Evolutionary conservation across 1,140 invertebrate species (phyloP).

Genomic region (Bombus sibiricus): DNA sequence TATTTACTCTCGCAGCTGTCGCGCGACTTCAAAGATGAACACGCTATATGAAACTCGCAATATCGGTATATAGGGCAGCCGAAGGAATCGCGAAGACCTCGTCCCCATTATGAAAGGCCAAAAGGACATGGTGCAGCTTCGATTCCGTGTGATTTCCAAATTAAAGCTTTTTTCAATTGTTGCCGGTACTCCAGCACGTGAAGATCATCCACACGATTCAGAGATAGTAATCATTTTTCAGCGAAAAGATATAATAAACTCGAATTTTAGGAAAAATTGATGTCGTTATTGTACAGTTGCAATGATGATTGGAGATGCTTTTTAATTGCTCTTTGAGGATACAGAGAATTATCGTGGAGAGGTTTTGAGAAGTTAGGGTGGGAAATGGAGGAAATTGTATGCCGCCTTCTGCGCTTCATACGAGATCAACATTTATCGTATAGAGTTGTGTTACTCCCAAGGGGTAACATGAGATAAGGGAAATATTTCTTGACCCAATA

Average conservation of each 20-base stretch:
- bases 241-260: background rate
- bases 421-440: background rate
- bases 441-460: background rate
- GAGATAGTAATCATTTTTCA: too few relatives aligned
- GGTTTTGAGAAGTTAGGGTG: background rate
- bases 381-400: background rate
- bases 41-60: background rate
- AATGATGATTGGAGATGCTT: background rate
- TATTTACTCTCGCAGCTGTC: constrained; percentile 45
- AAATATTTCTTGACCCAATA: background rate
- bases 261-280: background rate
- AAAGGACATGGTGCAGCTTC: constrained; percentile 29
- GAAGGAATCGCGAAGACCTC: constrained; percentile 54
- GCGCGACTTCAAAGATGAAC: constrained; percentile 34
- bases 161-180: too few relatives aligned
- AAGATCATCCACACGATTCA: too few relatives aligned
- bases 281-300: background rate
- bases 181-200: too few relatives aligned
- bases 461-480: background rate
- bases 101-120: constrained; percentile 58
- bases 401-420: background rate
- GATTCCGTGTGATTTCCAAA: too few relatives aligned
- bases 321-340: background rate
- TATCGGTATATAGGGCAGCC: constrained; percentile 45
- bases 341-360: background rate